Evolutionary conservation across 2,113 vertebrate species (phyloP).

Genomic region (Beaufortia kweichowensis): DNA sequence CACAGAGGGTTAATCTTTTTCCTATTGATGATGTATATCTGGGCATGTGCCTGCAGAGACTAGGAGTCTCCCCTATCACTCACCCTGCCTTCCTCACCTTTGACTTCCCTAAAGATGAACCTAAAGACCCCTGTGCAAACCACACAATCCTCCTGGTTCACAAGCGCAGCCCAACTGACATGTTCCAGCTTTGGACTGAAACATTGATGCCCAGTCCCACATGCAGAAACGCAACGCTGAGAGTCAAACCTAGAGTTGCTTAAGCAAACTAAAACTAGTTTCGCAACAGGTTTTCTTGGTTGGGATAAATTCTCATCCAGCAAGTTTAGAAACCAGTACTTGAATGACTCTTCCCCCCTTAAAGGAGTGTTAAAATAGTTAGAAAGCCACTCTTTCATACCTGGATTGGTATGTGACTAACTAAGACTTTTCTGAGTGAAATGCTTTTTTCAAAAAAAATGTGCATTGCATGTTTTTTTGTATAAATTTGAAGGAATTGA

Average conservation of each 20-base stretch:
- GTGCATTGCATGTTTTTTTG: not conserved
- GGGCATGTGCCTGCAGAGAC: slow-evolving; percentile 74
- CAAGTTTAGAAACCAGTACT: not conserved
- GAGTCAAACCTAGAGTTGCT: not conserved
- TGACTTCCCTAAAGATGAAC: slow-evolving; percentile 58
- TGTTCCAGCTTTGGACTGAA: slow-evolving; percentile 61
- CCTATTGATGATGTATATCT: slow-evolving; percentile 78
- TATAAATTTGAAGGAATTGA: not conserved
- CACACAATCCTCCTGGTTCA: slow-evolving; percentile 71
- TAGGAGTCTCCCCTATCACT: slow-evolving; percentile 59
- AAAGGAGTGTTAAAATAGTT: no score
- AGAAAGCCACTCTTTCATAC: no score
- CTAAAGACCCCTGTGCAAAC: slow-evolving; percentile 58
- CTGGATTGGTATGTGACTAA: no score
- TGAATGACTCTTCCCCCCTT: no score
- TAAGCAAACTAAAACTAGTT: not conserved
- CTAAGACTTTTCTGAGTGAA: no score
- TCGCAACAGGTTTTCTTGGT: not conserved
- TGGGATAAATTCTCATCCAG: not conserved
- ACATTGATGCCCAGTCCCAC: slow-evolving; percentile 28
- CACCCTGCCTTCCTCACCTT: slow-evolving; percentile 74
- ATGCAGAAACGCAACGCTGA: slow-evolving; percentile 60
- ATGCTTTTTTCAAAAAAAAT: no score
- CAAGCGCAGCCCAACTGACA: slow-evolving; percentile 63
- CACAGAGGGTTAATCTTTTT: slow-evolving; percentile 68